Conservation (phyloP, 92 coral and sea anemone species). For the Epizoanthus stellaris region DNA sequence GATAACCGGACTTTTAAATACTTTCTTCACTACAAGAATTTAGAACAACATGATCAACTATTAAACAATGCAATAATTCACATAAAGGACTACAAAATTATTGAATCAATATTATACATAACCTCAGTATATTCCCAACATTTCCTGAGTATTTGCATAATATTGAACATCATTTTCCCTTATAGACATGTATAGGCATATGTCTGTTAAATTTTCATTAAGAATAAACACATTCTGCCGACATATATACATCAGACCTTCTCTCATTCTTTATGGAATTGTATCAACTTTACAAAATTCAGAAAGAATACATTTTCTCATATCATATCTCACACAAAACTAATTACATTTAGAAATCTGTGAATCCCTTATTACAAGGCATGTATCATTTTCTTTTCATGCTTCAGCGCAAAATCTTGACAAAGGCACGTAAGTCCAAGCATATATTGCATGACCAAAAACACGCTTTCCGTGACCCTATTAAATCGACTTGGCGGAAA, state of each 20-base stretch:
- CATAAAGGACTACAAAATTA: background rate
- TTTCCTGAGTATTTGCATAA: slow-evolving; percentile 4
- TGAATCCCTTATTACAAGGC: no score
- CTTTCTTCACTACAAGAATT: background rate
- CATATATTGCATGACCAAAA: slow-evolving; percentile 22
- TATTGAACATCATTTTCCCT: slow-evolving; percentile 12
- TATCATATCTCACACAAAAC: background rate
- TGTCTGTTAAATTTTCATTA: background rate
- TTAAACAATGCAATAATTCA: background rate
- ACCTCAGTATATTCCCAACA: background rate
- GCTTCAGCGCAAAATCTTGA: slow-evolving; percentile 12
- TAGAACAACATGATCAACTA: background rate
- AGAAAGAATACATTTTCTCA: background rate
- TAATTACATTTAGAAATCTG: background rate
- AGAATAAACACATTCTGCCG: background rate
- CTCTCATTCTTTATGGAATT: background rate
- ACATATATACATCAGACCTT: background rate
- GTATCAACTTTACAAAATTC: background rate
- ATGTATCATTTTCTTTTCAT: background rate
- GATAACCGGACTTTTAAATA: background rate
- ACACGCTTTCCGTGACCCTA: slow-evolving; percentile 1
- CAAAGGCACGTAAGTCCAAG: background rate
- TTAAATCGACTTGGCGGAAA: slow-evolving; percentile 14
- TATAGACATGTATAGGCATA: slow-evolving; percentile 3
- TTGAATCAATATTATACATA: background rate